Base-by-base conservation (phyloP, 23 tunicate genomes). In the Phallusia fumigata region DNA sequence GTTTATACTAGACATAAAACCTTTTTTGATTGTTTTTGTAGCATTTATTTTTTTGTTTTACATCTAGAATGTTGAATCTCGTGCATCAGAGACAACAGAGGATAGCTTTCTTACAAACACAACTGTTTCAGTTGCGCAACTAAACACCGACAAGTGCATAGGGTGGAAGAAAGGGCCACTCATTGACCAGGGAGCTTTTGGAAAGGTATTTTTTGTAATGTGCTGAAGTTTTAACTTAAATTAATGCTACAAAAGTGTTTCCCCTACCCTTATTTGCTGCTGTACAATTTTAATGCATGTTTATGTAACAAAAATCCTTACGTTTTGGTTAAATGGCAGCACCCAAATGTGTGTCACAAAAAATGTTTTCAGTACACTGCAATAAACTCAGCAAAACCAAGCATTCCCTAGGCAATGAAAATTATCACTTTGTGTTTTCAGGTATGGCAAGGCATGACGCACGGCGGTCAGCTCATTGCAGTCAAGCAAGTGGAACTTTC, bases 361-460 rank as follows among this genome's bases (percentile, higher is more conserved):
- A n/a, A n/a, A n/a, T n/a, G n/a, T n/a, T n/a, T n/a, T n/a, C n/a
- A n/a, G n/a, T n/a, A n/a, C n/a, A n/a, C n/a, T n/a, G n/a, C n/a
- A n/a, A n/a, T n/a, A n/a, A n/a, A n/a, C n/a, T n/a, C n/a, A n/a
- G n/a, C n/a, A n/a, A n/a, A n/a, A n/a, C n/a, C n/a, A n/a, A n/a
- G n/a, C n/a, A n/a, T n/a, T n/a, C n/a, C n/a, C n/a, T n/a, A n/a
- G n/a, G n/a, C n/a, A n/a, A n/a, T n/a, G 8, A 40, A 40, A 40
- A 5, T 3, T 40, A 10, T 40, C 10, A 40, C 47, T 5, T 40
- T 40, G 47, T n/a, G n/a, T 3, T 40, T 22, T 50, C 22, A 93
- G 97, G 98, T 94, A 31, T 94, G 86, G 88, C 87, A 94, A 94
- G 98, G 93, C 18, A 84, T 94, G 90, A 94, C 98, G 0, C 77